A percentile compares a stretch with the other conserved stretches of the same genome.
Conservation (phyloP, 2,113 vertebrate genomes). For the Asarcornis scutulata region DNA sequence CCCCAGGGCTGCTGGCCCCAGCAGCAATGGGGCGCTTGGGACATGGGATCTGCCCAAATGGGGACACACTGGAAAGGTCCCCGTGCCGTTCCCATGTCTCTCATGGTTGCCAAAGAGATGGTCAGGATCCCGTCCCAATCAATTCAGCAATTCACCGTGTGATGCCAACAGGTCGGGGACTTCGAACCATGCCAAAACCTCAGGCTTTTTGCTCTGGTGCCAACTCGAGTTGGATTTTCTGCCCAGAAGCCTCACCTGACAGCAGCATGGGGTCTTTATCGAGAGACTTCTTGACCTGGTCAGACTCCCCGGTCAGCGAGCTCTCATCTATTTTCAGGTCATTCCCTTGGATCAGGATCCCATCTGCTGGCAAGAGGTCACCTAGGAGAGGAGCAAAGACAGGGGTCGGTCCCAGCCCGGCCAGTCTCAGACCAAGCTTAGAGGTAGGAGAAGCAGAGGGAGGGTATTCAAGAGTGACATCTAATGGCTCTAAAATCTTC, state of each 20-base stretch:
- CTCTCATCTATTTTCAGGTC: slow-evolving; percentile 98
- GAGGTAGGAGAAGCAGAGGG: neutral
- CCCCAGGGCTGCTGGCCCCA: neutral
- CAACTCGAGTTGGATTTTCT: neutral
- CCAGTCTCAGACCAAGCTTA: neutral
- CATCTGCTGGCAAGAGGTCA: slow-evolving; percentile 93
- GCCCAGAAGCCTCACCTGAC: slow-evolving; percentile 79
- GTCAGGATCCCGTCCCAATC: neutral
- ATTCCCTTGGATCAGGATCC: slow-evolving; percentile 95
- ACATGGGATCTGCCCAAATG: neutral
- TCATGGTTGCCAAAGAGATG: neutral
- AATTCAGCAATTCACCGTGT: too few relatives aligned
- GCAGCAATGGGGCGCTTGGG: too few relatives aligned
- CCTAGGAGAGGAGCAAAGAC: slow-evolving; percentile 72
- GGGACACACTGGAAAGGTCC: neutral
- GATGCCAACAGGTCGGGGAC: neutral
- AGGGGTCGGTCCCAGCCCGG: neutral
- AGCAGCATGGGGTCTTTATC: slow-evolving; percentile 96
- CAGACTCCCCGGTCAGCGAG: slow-evolving; percentile 93
- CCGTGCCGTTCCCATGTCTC: neutral
- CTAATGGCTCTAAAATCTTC: neutral
- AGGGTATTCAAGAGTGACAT: neutral
- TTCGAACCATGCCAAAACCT: neutral
- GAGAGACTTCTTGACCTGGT: slow-evolving; percentile 92
- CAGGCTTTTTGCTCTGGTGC: slow-evolving; percentile 25